A percentile compares a stretch with the other conserved stretches of the same genome.
These are phyloP conservation scores for Plodia interpunctella DNA, from an alignment of 1,140 invertebrate species.

Conservation along the genomic window DNA sequence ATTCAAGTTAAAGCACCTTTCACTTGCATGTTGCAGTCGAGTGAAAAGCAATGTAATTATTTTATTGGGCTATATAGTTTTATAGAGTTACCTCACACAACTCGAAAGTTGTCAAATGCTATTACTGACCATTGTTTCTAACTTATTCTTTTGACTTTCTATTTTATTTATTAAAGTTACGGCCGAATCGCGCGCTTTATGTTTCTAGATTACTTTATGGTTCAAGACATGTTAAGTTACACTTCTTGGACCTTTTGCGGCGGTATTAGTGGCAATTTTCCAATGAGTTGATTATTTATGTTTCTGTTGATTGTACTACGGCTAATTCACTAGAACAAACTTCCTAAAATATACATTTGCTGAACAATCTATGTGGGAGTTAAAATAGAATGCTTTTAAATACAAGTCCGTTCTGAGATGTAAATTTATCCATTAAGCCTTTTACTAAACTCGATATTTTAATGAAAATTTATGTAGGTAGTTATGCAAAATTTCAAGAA, in stretches of 20 bases:
- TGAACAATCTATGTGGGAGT: not conserved
- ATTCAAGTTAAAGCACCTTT: too few relatives aligned
- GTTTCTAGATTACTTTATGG: not conserved
- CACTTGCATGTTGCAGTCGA: too few relatives aligned
- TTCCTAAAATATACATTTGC: not conserved
- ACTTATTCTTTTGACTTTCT: not conserved
- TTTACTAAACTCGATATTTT: not conserved
- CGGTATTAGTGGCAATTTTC: too few relatives aligned
- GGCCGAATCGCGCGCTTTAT: not conserved
- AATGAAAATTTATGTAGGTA: too few relatives aligned
- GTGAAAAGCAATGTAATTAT: too few relatives aligned
- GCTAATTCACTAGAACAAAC: not conserved
- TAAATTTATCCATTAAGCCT: not conserved
- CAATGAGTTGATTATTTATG: too few relatives aligned
- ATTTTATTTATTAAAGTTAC: conserved; percentile 10
- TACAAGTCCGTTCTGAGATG: not conserved
- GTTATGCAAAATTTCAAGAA: too few relatives aligned
- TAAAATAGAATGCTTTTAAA: not conserved
- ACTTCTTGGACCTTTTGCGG: too few relatives aligned
- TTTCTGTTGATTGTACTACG: not conserved
- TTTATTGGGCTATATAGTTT: not conserved
- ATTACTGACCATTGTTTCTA: conserved; percentile 12
- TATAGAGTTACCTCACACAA: not conserved
- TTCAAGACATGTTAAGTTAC: too few relatives aligned
- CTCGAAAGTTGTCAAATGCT: conserved; percentile 9